These are phyloP conservation scores for Chymomyza caudatula DNA, from an alignment of 2,888 invertebrate genomes.

Conservation along the genomic window DNA sequence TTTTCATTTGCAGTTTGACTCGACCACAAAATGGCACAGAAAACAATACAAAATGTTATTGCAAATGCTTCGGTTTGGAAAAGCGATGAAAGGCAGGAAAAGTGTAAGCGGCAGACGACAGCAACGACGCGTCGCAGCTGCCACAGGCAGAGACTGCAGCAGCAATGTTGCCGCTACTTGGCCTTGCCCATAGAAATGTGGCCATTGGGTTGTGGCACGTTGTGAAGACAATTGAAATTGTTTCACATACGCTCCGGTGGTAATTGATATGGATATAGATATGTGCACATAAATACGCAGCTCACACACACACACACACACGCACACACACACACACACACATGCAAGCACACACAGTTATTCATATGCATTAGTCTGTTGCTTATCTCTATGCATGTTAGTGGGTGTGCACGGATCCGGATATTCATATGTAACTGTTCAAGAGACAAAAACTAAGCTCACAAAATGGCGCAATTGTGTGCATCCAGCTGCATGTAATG, in stretches of 20 bases:
- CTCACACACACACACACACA: not conserved
- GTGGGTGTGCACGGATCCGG: slow-evolving; percentile 35
- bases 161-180: slow-evolving; percentile 24
- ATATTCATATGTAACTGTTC: slow-evolving; percentile 24
- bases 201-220: slow-evolving; percentile 11
- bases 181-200: slow-evolving; percentile 57
- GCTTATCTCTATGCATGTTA: too few species aligned
- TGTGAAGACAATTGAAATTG: slow-evolving; percentile 42
- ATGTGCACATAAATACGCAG: not conserved
- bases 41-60: slow-evolving; percentile 47
- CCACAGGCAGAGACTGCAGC: slow-evolving; percentile 23
- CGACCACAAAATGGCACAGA: slow-evolving; percentile 61
- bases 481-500: slow-evolving; percentile 4
- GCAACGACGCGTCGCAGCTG: not conserved
- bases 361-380: too few species aligned
- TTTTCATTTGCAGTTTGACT: slow-evolving; percentile 27
- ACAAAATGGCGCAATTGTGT: not conserved
- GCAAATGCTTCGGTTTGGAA: slow-evolving; percentile 13
- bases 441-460: not conserved
- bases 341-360: too few species aligned
- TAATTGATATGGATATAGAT: slow-evolving; percentile 37
- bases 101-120: slow-evolving; percentile 39
- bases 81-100: slow-evolving; percentile 26
- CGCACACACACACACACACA: too few species aligned
- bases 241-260: slow-evolving; percentile 43